Evolutionary conservation across 2,113 vertebrate genomes (phyloP).

Genomic region (Corythoichthys intestinalis): DNA sequence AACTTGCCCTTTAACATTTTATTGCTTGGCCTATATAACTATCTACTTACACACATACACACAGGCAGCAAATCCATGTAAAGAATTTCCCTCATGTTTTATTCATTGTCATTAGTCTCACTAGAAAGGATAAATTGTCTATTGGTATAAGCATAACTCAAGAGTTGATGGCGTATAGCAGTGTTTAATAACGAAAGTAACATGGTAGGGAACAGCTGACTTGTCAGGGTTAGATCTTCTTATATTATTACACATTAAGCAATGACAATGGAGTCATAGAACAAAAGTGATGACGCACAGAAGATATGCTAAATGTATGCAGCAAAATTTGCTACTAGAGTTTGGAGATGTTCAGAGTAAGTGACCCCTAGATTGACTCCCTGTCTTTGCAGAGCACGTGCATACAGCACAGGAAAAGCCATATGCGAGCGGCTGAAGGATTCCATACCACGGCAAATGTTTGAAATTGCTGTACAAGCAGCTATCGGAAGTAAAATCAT

Average conservation of each 20-base stretch:
- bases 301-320: conserved; percentile 33
- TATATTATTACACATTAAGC: conserved; percentile 24
- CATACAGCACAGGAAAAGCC: conserved; percentile 78
- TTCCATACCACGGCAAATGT: conserved; percentile 89
- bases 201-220: conserved; percentile 11
- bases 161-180: conserved; percentile 29
- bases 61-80: background rate
- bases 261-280: conserved; percentile 32
- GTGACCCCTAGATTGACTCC: background rate
- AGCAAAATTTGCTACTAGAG: conserved; percentile 1
- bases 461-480: conserved; percentile 94
- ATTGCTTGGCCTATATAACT: background rate
- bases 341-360: too few species aligned
- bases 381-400: conserved; percentile 76
- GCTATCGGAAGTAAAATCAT: conserved; percentile 87
- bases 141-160: conserved; percentile 18
- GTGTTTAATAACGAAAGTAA: conserved; percentile 16
- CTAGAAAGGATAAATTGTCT: conserved; percentile 18
- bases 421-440: conserved; percentile 90
- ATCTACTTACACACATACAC: conserved; percentile 12
- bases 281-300: conserved; percentile 39
- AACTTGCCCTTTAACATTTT: background rate
- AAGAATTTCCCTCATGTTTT: background rate
- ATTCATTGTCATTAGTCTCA: background rate
- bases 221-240: conserved; percentile 27